phyloP scores from a whole-genome alignment of 1,140 invertebrate species.

The fruit fly (Drosophila melanogaster) region DNA sequence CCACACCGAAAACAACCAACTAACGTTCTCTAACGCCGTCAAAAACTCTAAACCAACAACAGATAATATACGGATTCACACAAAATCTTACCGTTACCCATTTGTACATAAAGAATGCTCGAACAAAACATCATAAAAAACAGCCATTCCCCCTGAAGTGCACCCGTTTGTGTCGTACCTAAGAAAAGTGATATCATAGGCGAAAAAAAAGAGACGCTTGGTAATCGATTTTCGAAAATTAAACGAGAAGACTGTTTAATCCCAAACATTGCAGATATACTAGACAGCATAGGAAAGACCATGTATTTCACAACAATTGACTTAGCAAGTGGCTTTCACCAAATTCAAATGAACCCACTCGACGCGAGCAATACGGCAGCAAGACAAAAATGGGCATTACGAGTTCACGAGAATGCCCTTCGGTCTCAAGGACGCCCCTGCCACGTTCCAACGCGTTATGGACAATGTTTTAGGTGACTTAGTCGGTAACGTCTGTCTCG shows the following conservation, averaged over 20 bases:
- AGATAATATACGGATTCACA: slow-evolving; percentile 16
- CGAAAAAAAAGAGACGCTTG: slow-evolving; percentile 23
- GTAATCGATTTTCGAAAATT: slow-evolving; percentile 12
- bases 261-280: neutral
- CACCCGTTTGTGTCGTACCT: slow-evolving; percentile 15
- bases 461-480: slow-evolving; percentile 2
- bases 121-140: slow-evolving; percentile 10
- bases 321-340: neutral
- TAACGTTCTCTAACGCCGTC: no score
- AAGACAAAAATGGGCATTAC: slow-evolving; percentile 3
- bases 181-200: slow-evolving; percentile 17
- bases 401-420: no score
- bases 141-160: slow-evolving; percentile 7
- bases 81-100: slow-evolving; percentile 24
- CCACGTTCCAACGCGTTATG: slow-evolving; percentile 2
- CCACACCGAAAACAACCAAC: no score
- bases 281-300: slow-evolving; percentile 1
- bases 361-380: neutral
- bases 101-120: slow-evolving; percentile 15
- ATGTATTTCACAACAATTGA: slow-evolving; percentile 3
- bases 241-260: neutral
- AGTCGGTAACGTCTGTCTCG: neutral
- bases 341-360: neutral
- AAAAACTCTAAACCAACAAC: slow-evolving; percentile 11
- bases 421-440: neutral